phyloP scores from a whole-genome alignment of 2,888 invertebrate species.

The Automeris io region DNA sequence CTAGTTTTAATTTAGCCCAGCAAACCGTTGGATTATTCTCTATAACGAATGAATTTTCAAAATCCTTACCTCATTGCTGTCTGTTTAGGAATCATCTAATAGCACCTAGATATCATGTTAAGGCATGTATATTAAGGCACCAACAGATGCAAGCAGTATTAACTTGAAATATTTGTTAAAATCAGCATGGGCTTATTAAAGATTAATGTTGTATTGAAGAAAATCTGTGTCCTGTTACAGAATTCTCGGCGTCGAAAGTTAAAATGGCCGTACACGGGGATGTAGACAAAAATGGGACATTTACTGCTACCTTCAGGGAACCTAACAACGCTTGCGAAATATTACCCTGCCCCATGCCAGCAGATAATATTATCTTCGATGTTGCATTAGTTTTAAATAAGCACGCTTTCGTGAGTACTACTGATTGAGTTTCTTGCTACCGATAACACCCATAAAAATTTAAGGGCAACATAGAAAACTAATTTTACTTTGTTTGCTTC shows the following conservation, averaged over 20 bases:
- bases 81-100: too few relatives aligned
- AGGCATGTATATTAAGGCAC: too few relatives aligned
- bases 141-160: background rate
- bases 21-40: background rate
- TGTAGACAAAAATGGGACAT: constrained; percentile 29
- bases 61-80: too few relatives aligned
- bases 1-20: too few relatives aligned
- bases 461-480: too few relatives aligned
- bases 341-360: constrained; percentile 38
- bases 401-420: constrained; percentile 31
- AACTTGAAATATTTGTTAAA: too few relatives aligned
- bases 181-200: too few relatives aligned
- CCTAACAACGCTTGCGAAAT: constrained; percentile 32
- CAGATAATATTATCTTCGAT: constrained; percentile 36
- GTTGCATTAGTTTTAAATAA: constrained; percentile 35
- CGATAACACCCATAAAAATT: background rate
- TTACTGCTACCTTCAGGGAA: constrained; percentile 27
- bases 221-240: constrained; percentile 25
- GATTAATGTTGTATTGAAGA: too few relatives aligned
- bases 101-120: too few relatives aligned
- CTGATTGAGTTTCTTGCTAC: background rate
- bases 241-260: constrained; percentile 38
- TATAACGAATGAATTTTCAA: background rate
- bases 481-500: too few relatives aligned
- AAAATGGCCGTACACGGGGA: constrained; percentile 38